Base-by-base conservation (phyloP, 2,113 vertebrate species). In the Phrynocephalus versicolor region DNA sequence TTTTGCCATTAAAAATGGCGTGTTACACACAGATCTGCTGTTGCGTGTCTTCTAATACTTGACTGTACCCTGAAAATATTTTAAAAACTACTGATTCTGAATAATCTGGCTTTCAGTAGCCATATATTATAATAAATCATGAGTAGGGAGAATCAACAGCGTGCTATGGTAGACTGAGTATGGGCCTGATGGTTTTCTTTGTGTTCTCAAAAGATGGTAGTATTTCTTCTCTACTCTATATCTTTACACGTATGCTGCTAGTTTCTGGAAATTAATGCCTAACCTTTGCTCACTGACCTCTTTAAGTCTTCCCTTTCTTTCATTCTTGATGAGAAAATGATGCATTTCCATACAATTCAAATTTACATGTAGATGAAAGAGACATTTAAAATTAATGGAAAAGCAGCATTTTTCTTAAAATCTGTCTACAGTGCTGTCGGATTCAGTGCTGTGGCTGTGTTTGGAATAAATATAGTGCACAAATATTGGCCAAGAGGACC, bases 311-410 rank as follows among this genome's bases (percentile, higher is more conserved):
- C 76, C 79, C 60, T 85, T 86, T 88, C 71, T 92, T 64, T 88
- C 39, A 12, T 85, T 90, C 18, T 85, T 86, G 85, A 9, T 89
- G 88, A 93, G 86, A 95, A 94, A 94, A 88, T 89, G 81, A 92
- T 95, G 75, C 83, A 69, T 93, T 96, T 95, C 94, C 73, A 85
- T 89, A 88, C 73, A 90, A 84, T 94, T 91, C 79, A 89, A 91
- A 95, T 95, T 94, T 93, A 93, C 92, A 93, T 94, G 85, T 93
- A 93, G 90, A 95, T 96, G 95, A 95, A 95, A 95, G 94, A 91
- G 89, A 93, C 86, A 89, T 94, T 95, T 93, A 90, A 95, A 95
- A 96, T 95, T 91, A 96, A 95, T 93, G 90, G 88, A 94, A 94
- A 93, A 87, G 83, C 90, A 93, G 74, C 95, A 91, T 94, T 95